Evolutionary conservation across 2,113 vertebrate genomes (phyloP), one percentile per base, ranked within the genome.

Genomic region (Sceloporus tristichus): DNA sequence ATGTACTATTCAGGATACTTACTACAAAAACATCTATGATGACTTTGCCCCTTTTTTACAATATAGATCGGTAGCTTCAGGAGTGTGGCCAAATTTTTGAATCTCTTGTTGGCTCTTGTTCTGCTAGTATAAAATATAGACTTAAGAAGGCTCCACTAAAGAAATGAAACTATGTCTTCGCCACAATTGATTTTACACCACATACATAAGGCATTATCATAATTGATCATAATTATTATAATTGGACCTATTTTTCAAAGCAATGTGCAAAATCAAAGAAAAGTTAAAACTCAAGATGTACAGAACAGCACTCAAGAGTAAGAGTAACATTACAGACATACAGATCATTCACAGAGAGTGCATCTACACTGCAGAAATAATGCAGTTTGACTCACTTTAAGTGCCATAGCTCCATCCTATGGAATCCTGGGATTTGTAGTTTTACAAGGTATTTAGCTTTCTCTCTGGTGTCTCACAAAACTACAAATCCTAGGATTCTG

Each of bases 81-180:
- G 9, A 10, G 23, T 0, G 3, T 56, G 40, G 19, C 29, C 10
- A 5, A 25, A 10, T 19, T 19, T 34, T 19, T 42, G 29, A 84
- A 13, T 6, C 71, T 54, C n/a, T 34, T 34, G 62, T 85, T 53
- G 23, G 2, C 54, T 84, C 0, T 48, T 62, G 5, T 27, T 19
- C 10, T 34, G 9, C n/a, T 25, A 86, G 79, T 70, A 29, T 19
- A 75, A 3, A 25, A 27, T 75, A 74, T 66, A 2, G 38, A 0
- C 34, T 75, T 54, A 8, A 27, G 38, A 25, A 0, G 10, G 27
- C 0, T 23, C 0, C 13, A 29, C 25, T 2, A 0, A 19, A 79
- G 70, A 71, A 89, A 71, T 77, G 53, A 23, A 25, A 79, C 1
- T 0, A 1, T n/a, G 1, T 78, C 4, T 13, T 27, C 42, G 53